Evolutionary conservation across 2,113 vertebrate genomes (phyloP), one percentile per base, ranked within the genome.

Genomic region (Ondatra zibethicus): DNA sequence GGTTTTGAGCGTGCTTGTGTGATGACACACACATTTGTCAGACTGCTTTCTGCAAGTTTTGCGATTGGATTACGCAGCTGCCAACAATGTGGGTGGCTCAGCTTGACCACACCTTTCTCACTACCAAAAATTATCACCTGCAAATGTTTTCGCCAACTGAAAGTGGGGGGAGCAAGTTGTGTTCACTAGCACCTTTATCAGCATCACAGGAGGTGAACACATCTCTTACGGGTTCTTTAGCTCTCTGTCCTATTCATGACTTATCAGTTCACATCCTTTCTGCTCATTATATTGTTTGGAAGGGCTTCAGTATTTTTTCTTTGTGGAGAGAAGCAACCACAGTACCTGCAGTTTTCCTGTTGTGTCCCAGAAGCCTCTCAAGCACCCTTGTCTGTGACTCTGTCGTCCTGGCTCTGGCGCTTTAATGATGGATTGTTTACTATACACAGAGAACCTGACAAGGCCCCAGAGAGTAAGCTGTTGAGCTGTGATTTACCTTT

Each of bases 81-180:
- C 91, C 95, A 75, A 31, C 73, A 33, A 17, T 33, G 85, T 31
- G 82, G 82, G 68, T 2, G 6, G 52, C 58, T 45, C 36, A 0
- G 52, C 7, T 55, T 23, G 31, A 36, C 75, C 50, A 12, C 85
- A 50, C 50, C 88, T 89, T 91, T 68, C 88, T 84, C 63, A 3
- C 31, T 11, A 29, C 33, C 45, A 86, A 66, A 61, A 87, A 52
- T 77, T 47, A 21, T 5, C 58, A 16, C 88, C 50, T 45, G 63
- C 58, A 88, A 87, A 92, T 95, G n/a, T 75, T 87, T 91, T 93
- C 25, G 21, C 81, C 88, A n/a, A 84, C 72, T 93, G 63, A 55
- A 80, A 23, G 7, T 13, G 4, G 17, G 25, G 3, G 9, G 42
- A 36, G 33, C 23, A 39, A 19, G 42, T 45, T 77, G 81, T 27